A percentile compares a stretch with the other conserved stretches of the same genome.
Evolutionary conservation across 1,140 invertebrate species (phyloP).

Genomic region (Atta texana): DNA sequence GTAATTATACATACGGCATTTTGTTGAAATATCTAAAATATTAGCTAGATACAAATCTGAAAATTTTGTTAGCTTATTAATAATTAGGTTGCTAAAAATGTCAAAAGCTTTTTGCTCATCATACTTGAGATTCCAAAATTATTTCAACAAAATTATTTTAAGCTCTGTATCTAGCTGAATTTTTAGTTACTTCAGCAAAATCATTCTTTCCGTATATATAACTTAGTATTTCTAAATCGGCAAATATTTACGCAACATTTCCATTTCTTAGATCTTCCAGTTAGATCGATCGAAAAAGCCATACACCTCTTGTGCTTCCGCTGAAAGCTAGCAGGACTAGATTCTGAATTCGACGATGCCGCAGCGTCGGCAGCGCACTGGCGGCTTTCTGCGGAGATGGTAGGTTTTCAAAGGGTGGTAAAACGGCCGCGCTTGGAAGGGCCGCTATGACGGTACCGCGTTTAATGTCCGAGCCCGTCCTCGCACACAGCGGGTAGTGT

Average conservation of each 20-base stretch:
- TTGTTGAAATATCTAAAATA: no score
- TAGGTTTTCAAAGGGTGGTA: constrained; percentile 45
- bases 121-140: no score
- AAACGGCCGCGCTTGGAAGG: constrained; percentile 65
- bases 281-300: not conserved
- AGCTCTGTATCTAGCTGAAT: no score
- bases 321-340: not conserved
- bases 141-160: no score
- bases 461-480: constrained; percentile 81
- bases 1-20: no score
- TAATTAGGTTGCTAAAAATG: no score
- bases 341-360: not conserved
- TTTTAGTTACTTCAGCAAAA: no score
- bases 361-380: not conserved
- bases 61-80: no score
- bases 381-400: constrained; percentile 23
- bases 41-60: no score
- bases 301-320: not conserved
- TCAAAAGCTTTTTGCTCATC: no score
- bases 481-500: constrained; percentile 82
- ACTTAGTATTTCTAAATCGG: not conserved
- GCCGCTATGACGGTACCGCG: constrained; percentile 77
- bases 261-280: not conserved
- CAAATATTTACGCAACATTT: not conserved
- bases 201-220: not conserved